Conservation (phyloP, 2,888 invertebrate species). For the Beris chalybata region DNA sequence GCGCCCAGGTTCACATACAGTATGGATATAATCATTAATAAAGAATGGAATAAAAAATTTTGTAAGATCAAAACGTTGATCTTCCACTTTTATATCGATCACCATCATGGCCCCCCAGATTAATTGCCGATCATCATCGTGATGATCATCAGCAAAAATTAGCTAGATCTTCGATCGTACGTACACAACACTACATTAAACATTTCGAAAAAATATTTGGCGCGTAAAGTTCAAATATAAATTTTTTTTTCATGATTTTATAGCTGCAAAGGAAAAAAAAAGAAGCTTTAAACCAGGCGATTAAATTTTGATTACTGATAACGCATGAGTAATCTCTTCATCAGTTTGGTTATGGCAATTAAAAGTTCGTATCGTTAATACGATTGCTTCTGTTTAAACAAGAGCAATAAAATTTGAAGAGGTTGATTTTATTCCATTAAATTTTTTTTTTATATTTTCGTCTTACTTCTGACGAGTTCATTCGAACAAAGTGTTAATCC, state of each 20-base stretch:
- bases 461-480: too few species aligned
- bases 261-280: too few species aligned
- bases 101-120: conserved; percentile 26
- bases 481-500: too few species aligned
- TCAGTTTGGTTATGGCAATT: conserved; percentile 19
- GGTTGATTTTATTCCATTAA: too few species aligned
- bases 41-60: conserved; percentile 19
- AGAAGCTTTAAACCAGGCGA: background rate
- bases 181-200: too few species aligned
- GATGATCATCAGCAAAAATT: background rate
- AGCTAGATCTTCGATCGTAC: too few species aligned
- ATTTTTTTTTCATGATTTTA: too few species aligned
- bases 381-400: conserved; percentile 1
- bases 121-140: conserved; percentile 15
- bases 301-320: conserved; percentile 27
- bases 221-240: too few species aligned
- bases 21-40: conserved; percentile 25
- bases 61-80: conserved; percentile 5
- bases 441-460: too few species aligned
- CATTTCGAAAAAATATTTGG: too few species aligned
- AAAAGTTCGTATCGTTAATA: background rate
- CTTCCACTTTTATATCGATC: conserved; percentile 23
- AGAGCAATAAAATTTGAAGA: conserved; percentile 4
- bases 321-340: conserved; percentile 22
- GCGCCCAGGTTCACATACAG: conserved; percentile 11